Evolutionary conservation across 2,888 invertebrate species (phyloP), one percentile per base, ranked within the genome.

Genomic region (Microdon myrmicae): DNA sequence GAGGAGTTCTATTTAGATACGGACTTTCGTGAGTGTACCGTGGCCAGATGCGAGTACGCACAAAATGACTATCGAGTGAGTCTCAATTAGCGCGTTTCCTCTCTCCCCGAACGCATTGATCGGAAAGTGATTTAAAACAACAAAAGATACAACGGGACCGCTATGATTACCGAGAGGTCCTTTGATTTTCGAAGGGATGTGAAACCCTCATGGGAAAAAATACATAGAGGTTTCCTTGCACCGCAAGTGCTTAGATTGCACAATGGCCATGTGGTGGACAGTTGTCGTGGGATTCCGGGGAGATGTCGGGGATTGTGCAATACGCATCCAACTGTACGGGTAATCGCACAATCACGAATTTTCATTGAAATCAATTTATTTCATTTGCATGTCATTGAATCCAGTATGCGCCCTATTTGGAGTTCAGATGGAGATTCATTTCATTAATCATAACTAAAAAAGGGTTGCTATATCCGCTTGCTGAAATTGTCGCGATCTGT

Each of bases 231-330:
- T 61, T 55, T 35, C 19, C 14, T 53, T 37, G 19, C 47, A 47
- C 64, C 64, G 34, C 58, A 64, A 64, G 37, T 47, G 43, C 58
- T 56, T n/a, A 47, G n/a, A 58, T 64, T 64, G 58, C 51, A 58
- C 64, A 58, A 64, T 56, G 29, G 16, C 32, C 39, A 45, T 51
- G 17, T 19, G 38, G 38, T 39, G 32, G 32, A 48, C 22, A 31
- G 20, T 35, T 41, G 22, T 35, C 9, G 28, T 35, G 19, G 20
- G 34, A 32, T 22, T 35, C 19, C 10, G 28, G 13, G 13, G 20
- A 13, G 5, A 3, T 13, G 20, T 16, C 3, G 10, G 17, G 25
- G 32, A 26, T n/a, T n/a, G n/a, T n/a, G n/a, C n/a, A n/a, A n/a
- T n/a, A n/a, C n/a, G n/a, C 31, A 38, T 12, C 19, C 20, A 4